These are phyloP conservation scores for Psettodes erumei DNA, from an alignment of 2,113 vertebrate genomes.

Conservation along the genomic window DNA sequence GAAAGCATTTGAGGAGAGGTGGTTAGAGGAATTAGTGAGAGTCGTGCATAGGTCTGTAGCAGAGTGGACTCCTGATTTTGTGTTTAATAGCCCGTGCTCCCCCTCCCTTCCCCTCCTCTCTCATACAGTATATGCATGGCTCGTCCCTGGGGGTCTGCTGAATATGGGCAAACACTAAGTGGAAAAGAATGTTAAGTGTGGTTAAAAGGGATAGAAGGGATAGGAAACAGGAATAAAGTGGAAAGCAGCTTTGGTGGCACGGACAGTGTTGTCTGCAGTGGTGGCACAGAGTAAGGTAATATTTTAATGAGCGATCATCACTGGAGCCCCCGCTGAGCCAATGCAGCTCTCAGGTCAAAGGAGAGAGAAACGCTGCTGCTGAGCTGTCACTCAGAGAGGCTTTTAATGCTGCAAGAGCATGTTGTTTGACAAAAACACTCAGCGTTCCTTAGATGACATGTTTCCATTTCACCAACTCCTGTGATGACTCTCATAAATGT, in stretches of 20 bases:
- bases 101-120: neutral
- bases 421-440: constrained; percentile 13
- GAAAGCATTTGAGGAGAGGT: constrained; percentile 18
- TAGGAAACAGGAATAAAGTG: constrained; percentile 36
- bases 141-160: constrained; percentile 25
- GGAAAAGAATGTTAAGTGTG: constrained; percentile 72
- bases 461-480: constrained; percentile 25
- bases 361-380: neutral
- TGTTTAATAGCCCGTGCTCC: constrained; percentile 37
- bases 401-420: constrained; percentile 5
- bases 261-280: constrained; percentile 21
- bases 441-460: constrained; percentile 20
- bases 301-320: constrained; percentile 60
- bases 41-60: constrained; percentile 33
- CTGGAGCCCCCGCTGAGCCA: constrained; percentile 10
- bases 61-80: constrained; percentile 55
- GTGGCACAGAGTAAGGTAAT: constrained; percentile 36
- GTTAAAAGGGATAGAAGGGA: constrained; percentile 62
- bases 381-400: constrained; percentile 11
- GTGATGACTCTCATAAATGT: constrained; percentile 30
- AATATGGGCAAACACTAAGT: constrained; percentile 60
- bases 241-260: constrained; percentile 36
- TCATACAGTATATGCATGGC: constrained; percentile 33
- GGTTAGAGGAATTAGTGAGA: constrained; percentile 65
- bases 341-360: constrained; percentile 33